Percentiles rank a stretch among this genome's conserved stretches.
Evolutionary conservation across 2,797 vertebrate species (phyloP).

Genomic region (Serranus cabrilla): DNA sequence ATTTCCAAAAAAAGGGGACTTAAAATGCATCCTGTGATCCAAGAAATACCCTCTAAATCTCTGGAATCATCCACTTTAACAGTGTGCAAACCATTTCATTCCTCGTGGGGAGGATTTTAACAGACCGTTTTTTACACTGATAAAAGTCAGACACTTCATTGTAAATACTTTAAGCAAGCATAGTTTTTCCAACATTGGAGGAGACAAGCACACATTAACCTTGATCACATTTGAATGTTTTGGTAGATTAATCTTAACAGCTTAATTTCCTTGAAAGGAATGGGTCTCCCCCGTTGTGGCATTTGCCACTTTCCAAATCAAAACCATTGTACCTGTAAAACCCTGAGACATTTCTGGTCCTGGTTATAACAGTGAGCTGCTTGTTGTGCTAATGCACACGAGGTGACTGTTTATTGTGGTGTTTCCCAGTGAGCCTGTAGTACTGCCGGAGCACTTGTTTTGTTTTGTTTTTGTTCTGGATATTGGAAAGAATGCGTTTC

Average conservation of each 20-base stretch:
- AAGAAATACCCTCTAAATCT: conserved; percentile 40
- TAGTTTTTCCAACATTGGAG: conserved; percentile 51
- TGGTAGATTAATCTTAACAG: conserved; percentile 69
- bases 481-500: conserved; percentile 92
- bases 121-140: conserved; percentile 52
- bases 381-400: conserved; percentile 62
- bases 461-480: conserved; percentile 85
- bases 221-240: conserved; percentile 67
- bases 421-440: conserved; percentile 83
- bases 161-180: conserved; percentile 39
- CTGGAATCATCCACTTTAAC: conserved; percentile 42
- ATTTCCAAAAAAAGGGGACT: conserved; percentile 3
- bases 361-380: conserved; percentile 68
- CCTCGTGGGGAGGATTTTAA: conserved; percentile 50
- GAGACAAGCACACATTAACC: conserved; percentile 46
- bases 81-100: conserved; percentile 47
- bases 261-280: conserved; percentile 67
- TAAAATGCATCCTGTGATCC: conserved; percentile 27
- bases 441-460: conserved; percentile 75
- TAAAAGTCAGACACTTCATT: conserved; percentile 70
- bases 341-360: conserved; percentile 61
- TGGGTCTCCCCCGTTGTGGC: conserved; percentile 37
- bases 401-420: conserved; percentile 81
- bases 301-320: conserved; percentile 64
- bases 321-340: conserved; percentile 70